phyloP scores from a whole-genome alignment of 2,797 vertebrate genomes.

The Enteromius unitaeniatus region DNA sequence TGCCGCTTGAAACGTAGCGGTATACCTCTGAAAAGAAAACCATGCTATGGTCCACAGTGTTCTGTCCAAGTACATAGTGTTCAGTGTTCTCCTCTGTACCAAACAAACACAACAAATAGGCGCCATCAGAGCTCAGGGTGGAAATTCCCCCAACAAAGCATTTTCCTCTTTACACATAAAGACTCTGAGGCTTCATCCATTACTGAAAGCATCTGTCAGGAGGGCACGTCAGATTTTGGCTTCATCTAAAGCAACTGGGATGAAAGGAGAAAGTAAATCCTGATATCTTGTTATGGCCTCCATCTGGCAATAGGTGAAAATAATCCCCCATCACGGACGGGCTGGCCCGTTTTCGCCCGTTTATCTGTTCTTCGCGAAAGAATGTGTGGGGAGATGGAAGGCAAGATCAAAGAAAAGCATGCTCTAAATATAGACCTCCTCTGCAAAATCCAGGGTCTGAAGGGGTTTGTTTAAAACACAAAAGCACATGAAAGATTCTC shows the following conservation, averaged over 20 bases:
- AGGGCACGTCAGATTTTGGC: conserved; percentile 49
- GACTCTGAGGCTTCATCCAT: conserved; percentile 45
- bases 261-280: conserved; percentile 64
- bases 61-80: conserved; percentile 31
- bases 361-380: conserved; percentile 63
- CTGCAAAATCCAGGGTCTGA: conserved; percentile 55
- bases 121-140: conserved; percentile 37
- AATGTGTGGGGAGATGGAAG: conserved; percentile 72
- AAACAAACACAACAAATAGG: conserved; percentile 41
- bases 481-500: conserved; percentile 75
- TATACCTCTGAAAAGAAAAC: conserved; percentile 19
- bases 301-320: conserved; percentile 64
- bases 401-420: conserved; percentile 75
- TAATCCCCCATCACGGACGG: conserved; percentile 58
- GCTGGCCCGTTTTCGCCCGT: conserved; percentile 57
- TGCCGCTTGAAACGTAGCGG: conserved; percentile 22
- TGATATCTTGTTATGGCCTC: conserved; percentile 58
- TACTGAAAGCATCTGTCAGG: conserved; percentile 51
- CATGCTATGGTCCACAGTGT: conserved; percentile 24
- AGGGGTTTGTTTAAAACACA: conserved; percentile 75
- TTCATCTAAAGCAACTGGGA: conserved; percentile 54
- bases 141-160: conserved; percentile 49
- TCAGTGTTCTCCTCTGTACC: conserved; percentile 24
- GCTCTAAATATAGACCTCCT: conserved; percentile 75
- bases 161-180: conserved; percentile 54